These are phyloP conservation scores for Brachyptera putata DNA, from an alignment of 2,888 invertebrate species.

Conservation along the genomic window DNA sequence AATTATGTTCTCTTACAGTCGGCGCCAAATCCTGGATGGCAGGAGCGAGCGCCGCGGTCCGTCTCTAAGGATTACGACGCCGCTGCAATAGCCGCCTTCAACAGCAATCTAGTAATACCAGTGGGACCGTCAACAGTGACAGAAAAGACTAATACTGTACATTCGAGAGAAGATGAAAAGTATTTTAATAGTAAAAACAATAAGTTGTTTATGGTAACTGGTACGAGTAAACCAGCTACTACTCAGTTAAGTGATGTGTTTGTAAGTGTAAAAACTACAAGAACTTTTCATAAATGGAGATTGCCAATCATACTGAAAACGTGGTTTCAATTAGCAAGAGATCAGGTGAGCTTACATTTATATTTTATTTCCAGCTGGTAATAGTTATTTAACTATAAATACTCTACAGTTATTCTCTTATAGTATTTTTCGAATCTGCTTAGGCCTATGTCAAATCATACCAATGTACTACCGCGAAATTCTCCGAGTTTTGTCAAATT, in stretches of 20 bases:
- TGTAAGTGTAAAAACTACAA: slow-evolving; percentile 93
- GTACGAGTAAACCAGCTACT: slow-evolving; percentile 55
- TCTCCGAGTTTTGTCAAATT: too few species aligned
- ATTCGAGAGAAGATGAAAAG: background rate
- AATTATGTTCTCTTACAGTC: slow-evolving; percentile 40
- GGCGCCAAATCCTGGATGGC: slow-evolving; percentile 39
- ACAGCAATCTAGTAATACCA: slow-evolving; percentile 44
- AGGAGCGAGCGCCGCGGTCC: slow-evolving; percentile 38
- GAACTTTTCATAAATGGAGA: slow-evolving; percentile 78
- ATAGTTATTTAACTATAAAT: too few species aligned
- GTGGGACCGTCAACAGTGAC: slow-evolving; percentile 35
- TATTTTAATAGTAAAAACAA: background rate
- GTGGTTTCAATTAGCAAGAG: slow-evolving; percentile 89
- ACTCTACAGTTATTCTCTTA: too few species aligned
- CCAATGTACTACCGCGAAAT: too few species aligned
- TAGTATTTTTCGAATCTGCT: too few species aligned
- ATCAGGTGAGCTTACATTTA: slow-evolving; percentile 64
- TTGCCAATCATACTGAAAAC: slow-evolving; percentile 86
- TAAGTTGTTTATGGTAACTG: slow-evolving; percentile 43
- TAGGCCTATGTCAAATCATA: too few species aligned
- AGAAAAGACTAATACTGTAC: slow-evolving; percentile 12
- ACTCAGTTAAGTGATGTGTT: slow-evolving; percentile 82
- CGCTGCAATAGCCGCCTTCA: slow-evolving; percentile 47
- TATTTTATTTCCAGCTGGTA: too few species aligned
- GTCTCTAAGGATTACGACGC: slow-evolving; percentile 34